A percentile compares a stretch with the other conserved stretches of the same genome.
phyloP scores from a whole-genome alignment of 2,888 invertebrate genomes.

The Amiota minor region DNA sequence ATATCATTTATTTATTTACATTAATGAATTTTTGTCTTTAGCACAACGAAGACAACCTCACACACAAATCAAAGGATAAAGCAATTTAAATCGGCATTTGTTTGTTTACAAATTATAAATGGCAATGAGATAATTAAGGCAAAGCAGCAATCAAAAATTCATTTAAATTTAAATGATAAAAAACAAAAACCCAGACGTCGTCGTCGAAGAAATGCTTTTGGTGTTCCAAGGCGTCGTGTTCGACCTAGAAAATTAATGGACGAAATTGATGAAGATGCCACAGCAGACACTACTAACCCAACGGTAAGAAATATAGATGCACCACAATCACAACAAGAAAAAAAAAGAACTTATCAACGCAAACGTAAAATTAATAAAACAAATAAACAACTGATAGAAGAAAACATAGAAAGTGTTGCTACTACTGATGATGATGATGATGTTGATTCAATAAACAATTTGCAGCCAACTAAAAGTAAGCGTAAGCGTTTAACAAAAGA shows the following conservation, averaged over 20 bases:
- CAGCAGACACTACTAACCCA: not conserved
- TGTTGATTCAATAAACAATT: not conserved
- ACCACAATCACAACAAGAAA: no score
- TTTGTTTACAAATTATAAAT: conserved; percentile 42
- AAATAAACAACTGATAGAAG: no score
- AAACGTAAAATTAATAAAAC: no score
- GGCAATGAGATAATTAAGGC: not conserved
- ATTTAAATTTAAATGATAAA: not conserved
- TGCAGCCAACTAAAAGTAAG: not conserved
- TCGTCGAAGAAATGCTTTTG: conserved; percentile 8
- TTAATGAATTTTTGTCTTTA: conserved; percentile 21
- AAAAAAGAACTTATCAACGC: no score
- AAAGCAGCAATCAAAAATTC: not conserved
- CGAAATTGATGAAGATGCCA: not conserved
- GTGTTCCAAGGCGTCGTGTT: not conserved
- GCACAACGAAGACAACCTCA: conserved; percentile 40
- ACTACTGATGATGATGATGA: no score
- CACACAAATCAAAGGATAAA: conserved; percentile 19
- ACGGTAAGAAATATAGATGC: not conserved
- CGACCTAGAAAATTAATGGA: not conserved
- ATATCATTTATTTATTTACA: not conserved
- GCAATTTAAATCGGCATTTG: conserved; percentile 53
- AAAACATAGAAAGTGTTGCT: no score
- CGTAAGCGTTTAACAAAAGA: conserved; percentile 6
- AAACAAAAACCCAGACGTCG: conserved; percentile 4